Evolutionary conservation across 2,797 vertebrate species (phyloP).

Genomic region (Hybognathus amarus): DNA sequence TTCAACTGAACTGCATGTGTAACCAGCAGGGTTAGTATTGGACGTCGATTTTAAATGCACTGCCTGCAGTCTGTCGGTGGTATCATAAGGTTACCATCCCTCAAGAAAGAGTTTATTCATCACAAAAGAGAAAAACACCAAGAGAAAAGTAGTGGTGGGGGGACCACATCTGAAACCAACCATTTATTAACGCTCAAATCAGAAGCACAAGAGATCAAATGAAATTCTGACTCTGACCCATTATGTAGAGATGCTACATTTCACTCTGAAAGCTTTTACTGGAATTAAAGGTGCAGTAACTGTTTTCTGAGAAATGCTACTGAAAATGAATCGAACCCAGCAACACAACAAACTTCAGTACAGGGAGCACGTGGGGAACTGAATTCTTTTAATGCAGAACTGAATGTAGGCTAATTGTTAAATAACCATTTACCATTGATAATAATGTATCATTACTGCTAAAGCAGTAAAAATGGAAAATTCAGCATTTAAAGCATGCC

Average conservation of each 20-base stretch:
- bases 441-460: no score
- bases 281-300: neutral
- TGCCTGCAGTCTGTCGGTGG: slow-evolving; percentile 23
- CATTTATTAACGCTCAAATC: slow-evolving; percentile 1
- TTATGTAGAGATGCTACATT: neutral
- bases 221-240: neutral
- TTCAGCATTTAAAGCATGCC: no score
- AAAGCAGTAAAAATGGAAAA: no score
- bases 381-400: no score
- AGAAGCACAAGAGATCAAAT: neutral
- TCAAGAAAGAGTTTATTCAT: slow-evolving; percentile 8
- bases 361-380: no score
- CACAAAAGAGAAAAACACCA: slow-evolving; percentile 8
- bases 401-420: no score
- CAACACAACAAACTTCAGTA: neutral
- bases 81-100: slow-evolving; percentile 21
- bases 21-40: neutral
- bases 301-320: neutral
- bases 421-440: no score
- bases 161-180: neutral
- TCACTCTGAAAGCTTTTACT: neutral
- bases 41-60: slow-evolving; percentile 15
- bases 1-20: neutral
- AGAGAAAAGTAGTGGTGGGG: neutral
- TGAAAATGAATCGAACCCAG: neutral